Conservation (phyloP, 2,888 invertebrate genomes). For the Entomobrya multifasciata region DNA sequence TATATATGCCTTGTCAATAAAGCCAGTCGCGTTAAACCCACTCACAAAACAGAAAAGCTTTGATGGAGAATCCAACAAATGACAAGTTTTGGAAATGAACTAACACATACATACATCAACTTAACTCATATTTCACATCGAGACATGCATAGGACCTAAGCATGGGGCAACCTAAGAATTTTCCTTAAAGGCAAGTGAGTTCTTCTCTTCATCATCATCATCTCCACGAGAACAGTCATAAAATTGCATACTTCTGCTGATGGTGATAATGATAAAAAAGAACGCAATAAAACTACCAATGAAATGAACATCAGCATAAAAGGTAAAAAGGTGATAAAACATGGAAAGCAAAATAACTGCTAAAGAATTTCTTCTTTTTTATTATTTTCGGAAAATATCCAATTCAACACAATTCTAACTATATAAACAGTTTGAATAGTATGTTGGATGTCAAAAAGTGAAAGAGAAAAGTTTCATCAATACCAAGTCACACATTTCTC, state of each 20-base stretch:
- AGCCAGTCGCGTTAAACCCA: not conserved
- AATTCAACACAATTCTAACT: not conserved
- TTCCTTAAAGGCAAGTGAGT: too few species aligned
- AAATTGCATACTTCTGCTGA: too few species aligned
- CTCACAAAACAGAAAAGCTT: not conserved
- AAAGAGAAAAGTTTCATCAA: conserved; percentile 20
- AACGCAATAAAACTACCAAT: not conserved
- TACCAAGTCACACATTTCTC: not conserved
- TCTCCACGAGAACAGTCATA: too few species aligned
- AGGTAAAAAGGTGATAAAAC: not conserved
- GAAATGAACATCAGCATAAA: not conserved
- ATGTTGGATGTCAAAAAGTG: not conserved
- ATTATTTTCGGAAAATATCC: not conserved
- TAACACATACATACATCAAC: not conserved
- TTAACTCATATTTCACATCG: not conserved
- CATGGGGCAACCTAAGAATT: too few species aligned
- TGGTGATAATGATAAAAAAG: too few species aligned
- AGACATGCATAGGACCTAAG: not conserved
- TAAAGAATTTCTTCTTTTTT: not conserved
- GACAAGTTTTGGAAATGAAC: too few species aligned
- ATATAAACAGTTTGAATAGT: not conserved
- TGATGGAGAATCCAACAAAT: not conserved
- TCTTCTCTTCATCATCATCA: too few species aligned
- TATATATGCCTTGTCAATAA: not conserved
- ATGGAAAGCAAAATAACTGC: not conserved